A percentile compares a stretch with the other conserved stretches of the same genome.
phyloP scores from a whole-genome alignment of 53 echinoderm and acorn worm species.

The Antedon mediterranea region DNA sequence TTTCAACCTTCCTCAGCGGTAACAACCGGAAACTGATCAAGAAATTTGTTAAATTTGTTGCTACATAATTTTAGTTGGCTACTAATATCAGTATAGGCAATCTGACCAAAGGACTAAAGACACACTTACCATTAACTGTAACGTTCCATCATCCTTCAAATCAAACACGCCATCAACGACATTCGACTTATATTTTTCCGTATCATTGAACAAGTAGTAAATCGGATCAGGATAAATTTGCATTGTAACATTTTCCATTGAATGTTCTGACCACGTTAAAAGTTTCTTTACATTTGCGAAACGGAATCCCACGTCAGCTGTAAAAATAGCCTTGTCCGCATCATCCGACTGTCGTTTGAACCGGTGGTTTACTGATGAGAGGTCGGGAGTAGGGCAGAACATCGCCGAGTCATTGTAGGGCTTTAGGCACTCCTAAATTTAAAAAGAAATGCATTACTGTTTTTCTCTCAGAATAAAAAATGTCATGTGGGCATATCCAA shows the following conservation, averaged over 20 bases:
- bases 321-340: conserved; percentile 16
- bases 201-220: conserved; percentile 14
- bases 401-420: not conserved
- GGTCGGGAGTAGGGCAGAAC: conserved; percentile 14
- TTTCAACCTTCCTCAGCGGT: too few relatives aligned
- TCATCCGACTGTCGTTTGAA: not conserved
- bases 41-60: too few relatives aligned
- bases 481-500: too few relatives aligned
- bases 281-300: not conserved
- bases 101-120: too few relatives aligned
- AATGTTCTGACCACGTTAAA: not conserved
- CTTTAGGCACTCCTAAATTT: not conserved
- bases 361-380: not conserved
- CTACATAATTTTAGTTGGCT: too few relatives aligned
- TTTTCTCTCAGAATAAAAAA: too few relatives aligned
- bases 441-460: too few relatives aligned
- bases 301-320: not conserved
- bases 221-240: conserved; percentile 34
- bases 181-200: not conserved
- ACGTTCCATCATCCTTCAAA: not conserved
- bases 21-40: too few relatives aligned
- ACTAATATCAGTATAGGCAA: too few relatives aligned
- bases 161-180: conserved; percentile 6
- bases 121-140: conserved; percentile 8
- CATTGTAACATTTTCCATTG: conserved; percentile 9